These are phyloP conservation scores for Sebastes miniatus DNA, from an alignment of 2,797 vertebrate species.

Conservation along the genomic window DNA sequence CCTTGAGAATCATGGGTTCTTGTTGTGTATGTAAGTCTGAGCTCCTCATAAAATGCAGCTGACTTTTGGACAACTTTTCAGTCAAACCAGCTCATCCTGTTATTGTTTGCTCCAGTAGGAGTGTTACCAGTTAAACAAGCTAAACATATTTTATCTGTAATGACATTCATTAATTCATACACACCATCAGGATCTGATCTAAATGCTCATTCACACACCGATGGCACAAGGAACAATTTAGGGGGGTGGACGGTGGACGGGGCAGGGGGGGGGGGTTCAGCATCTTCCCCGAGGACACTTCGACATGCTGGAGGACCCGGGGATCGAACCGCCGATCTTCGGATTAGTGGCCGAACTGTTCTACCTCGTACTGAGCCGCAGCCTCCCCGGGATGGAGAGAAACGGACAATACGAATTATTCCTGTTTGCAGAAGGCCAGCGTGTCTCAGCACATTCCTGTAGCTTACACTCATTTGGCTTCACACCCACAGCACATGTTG, in stretches of 20 bases:
- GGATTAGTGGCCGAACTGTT: too few species aligned
- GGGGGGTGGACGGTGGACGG: too few species aligned
- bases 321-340: too few species aligned
- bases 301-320: too few species aligned
- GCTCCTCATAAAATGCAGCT: not conserved
- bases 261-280: too few species aligned
- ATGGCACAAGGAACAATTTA: too few species aligned
- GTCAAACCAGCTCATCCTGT: not conserved
- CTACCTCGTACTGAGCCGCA: too few species aligned
- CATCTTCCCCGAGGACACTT: too few species aligned
- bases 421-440: conserved; percentile 40
- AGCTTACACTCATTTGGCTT: not conserved
- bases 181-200: too few species aligned
- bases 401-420: conserved; percentile 23
- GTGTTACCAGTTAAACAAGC: not conserved
- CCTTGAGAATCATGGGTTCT: not conserved
- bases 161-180: too few species aligned
- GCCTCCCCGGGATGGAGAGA: not conserved
- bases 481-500: conserved; percentile 1
- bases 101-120: not conserved
- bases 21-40: too few species aligned
- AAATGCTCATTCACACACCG: too few species aligned
- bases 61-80: not conserved
- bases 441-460: conserved; percentile 44
- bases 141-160: not conserved